Base-by-base conservation (phyloP, 2,888 invertebrate species). In the Drosophila cognata region DNA sequence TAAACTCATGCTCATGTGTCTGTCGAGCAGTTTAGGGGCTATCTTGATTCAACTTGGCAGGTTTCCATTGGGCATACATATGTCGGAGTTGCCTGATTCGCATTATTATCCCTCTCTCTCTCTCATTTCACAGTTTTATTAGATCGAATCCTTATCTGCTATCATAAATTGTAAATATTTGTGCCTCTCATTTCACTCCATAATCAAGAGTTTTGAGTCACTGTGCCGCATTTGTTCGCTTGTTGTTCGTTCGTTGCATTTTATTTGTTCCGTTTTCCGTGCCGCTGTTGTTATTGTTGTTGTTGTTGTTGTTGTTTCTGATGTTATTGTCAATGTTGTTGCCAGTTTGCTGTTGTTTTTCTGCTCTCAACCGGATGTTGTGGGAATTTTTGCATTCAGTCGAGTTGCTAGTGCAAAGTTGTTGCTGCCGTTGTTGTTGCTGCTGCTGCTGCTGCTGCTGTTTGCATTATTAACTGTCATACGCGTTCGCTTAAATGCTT, bases 381-480 rank as follows among this genome's bases (percentile, higher is more conserved):
- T 87, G 87, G 90, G 90, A 87, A 88, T 88, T 87, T 87, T 88
- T 83, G 90, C 87, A 87, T 90, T 87, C 79, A 78, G 65, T 50
- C 59, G 80, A 67, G 80, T 65, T 78, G 67, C 61, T 21, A 67
- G 60, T 55, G 63, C 60, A 57, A 33, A 74, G 68, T 74, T 66
- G 64, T 29, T 68, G 62, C 4, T 46, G 41, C n/a, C 21, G 65
- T 11, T 66, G 66, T 8, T 56, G 68, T 3, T 66, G 71, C 4
- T 66, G 70, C 8, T 63, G 67, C 2, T 66, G 71, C 11, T 74
- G 74, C 13, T 71, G 76, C 48, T 79, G 89, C 61, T 77, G 86
- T 83, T 81, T 79, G 77, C 82, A 81, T 83, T 87, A 88, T 90
- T 88, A 83, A 90, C 90, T 90, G 88, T 88, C 90, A 90, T 87